Evolutionary conservation across 2,888 invertebrate species (phyloP).

Genomic region (Bombylius major): DNA sequence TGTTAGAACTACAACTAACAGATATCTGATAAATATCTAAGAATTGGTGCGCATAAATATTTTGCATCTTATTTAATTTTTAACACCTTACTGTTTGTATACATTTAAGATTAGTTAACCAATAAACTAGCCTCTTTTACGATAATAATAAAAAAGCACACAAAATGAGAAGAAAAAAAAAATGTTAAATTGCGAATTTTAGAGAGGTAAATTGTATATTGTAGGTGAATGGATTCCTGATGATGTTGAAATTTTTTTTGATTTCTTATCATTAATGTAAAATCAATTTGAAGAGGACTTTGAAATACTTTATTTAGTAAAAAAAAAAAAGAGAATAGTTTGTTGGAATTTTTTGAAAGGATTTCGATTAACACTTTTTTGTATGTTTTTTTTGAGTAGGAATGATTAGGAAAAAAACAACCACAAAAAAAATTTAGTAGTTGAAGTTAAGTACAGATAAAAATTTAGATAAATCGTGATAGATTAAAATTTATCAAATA

Average conservation of each 20-base stretch:
- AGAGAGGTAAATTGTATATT: not conserved
- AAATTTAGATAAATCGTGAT: not conserved
- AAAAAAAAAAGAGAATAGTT: no score
- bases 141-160: not conserved
- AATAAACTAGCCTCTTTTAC: not conserved
- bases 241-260: not conserved
- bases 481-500: not conserved
- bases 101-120: not conserved
- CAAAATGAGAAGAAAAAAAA: no score
- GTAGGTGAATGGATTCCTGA: not conserved
- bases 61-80: conserved; percentile 9
- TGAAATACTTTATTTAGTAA: not conserved
- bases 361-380: no score
- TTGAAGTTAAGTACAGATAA: not conserved
- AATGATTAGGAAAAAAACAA: no score
- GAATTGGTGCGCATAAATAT: conserved; percentile 9
- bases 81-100: conserved; percentile 1
- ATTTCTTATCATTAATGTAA: not conserved
- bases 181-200: no score
- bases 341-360: no score
- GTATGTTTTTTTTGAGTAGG: no score
- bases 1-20: conserved; percentile 6
- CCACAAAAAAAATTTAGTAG: no score
- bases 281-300: not conserved
- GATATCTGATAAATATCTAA: conserved; percentile 4